These are phyloP conservation scores for Strix aluco DNA, from an alignment of 2,113 vertebrate species.

Conservation along the genomic window DNA sequence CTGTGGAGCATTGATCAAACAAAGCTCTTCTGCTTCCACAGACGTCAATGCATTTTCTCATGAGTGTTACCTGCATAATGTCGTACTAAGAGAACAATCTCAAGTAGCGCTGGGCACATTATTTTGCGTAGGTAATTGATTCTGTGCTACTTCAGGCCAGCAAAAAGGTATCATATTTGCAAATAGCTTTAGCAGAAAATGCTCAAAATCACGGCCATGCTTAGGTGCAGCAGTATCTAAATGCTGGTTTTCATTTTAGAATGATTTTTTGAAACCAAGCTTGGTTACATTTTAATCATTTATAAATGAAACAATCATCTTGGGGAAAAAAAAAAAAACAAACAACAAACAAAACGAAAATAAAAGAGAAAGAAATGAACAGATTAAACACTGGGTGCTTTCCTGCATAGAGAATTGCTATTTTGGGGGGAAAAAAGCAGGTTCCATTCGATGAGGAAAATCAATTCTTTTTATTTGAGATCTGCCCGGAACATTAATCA, in stretches of 20 bases:
- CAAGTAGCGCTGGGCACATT: background rate
- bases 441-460: background rate
- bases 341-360: background rate
- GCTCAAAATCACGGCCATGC: background rate
- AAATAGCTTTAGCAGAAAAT: background rate
- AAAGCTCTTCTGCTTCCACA: background rate
- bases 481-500: slow-evolving; percentile 13
- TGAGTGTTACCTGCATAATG: background rate
- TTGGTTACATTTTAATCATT: background rate
- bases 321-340: background rate
- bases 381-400: background rate
- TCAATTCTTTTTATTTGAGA: slow-evolving; percentile 1
- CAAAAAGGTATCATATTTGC: background rate
- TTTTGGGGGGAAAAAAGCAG: background rate
- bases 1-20: background rate
- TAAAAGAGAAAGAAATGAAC: background rate
- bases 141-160: background rate
- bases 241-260: background rate
- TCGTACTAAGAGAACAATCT: background rate
- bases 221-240: background rate
- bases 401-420: background rate
- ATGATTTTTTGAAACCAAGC: background rate
- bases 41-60: background rate
- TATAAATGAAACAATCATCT: background rate
- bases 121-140: background rate